These are phyloP conservation scores for Drosophila sturtevanti DNA, from an alignment of 1,140 invertebrate species.

Conservation along the genomic window DNA sequence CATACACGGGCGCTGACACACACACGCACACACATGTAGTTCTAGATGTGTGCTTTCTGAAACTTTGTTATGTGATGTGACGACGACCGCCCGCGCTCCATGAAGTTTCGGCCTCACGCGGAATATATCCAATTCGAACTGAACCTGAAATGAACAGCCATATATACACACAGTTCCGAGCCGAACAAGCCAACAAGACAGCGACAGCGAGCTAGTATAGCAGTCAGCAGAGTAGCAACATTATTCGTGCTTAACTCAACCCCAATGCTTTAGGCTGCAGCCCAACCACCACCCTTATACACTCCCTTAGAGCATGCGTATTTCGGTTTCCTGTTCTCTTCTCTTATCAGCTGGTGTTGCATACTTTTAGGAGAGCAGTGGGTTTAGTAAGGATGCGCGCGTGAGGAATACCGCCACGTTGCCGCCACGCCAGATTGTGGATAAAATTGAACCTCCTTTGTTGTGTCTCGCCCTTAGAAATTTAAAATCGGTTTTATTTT, in stretches of 20 bases:
- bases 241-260: constrained; percentile 10
- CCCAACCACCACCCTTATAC: constrained; percentile 8
- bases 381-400: constrained; percentile 1
- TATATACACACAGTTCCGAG: constrained; percentile 43
- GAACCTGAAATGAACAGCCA: constrained; percentile 52
- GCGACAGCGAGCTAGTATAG: constrained; percentile 4
- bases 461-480: not conserved
- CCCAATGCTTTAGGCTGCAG: not conserved
- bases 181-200: constrained; percentile 2
- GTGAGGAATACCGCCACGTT: not conserved
- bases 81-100: constrained; percentile 34
- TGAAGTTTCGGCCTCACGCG: constrained; percentile 57
- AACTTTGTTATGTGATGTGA: constrained; percentile 57
- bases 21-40: constrained; percentile 27
- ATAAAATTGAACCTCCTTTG: not conserved
- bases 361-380: constrained; percentile 13
- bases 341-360: constrained; percentile 8
- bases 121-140: constrained; percentile 65
- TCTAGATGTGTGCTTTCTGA: constrained; percentile 41
- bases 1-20: constrained; percentile 11
- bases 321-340: constrained; percentile 4
- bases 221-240: constrained; percentile 13
- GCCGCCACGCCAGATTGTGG: not conserved
- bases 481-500: not conserved
- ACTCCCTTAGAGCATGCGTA: not conserved